phyloP scores from a whole-genome alignment of 2,888 invertebrate genomes.

The Ophonus ardosiacus region DNA sequence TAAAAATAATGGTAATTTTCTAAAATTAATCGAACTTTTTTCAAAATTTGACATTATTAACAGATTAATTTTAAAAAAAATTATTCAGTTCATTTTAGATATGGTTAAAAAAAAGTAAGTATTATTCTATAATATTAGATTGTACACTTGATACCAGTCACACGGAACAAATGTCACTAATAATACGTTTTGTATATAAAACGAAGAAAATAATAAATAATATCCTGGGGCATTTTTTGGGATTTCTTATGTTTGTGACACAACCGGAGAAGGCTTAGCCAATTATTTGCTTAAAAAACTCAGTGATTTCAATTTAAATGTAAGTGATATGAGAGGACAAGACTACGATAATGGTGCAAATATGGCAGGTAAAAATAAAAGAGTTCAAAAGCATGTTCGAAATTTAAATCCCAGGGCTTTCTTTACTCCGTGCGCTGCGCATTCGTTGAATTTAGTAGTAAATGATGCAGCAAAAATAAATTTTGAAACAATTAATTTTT shows the following conservation, averaged over 20 bases:
- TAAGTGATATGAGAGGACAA: too few species aligned
- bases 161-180: constrained; percentile 13
- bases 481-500: constrained; percentile 54
- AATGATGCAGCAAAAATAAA: constrained; percentile 58
- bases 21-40: constrained; percentile 54
- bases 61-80: constrained; percentile 32
- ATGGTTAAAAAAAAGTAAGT: constrained; percentile 21
- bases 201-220: too few species aligned
- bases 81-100: constrained; percentile 41
- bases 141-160: constrained; percentile 23
- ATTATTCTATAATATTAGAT: constrained; percentile 19
- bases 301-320: constrained; percentile 29
- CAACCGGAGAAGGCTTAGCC: constrained; percentile 46
- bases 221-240: too few species aligned
- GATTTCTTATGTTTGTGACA: constrained; percentile 40
- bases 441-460: too few species aligned
- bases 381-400: constrained; percentile 58
- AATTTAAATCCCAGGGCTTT: constrained; percentile 56
- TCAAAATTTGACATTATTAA: constrained; percentile 51
- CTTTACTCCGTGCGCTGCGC: constrained; percentile 64
- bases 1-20: constrained; percentile 60
- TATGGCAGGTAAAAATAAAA: constrained; percentile 57
- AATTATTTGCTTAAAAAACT: constrained; percentile 41
- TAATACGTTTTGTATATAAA: too few species aligned
- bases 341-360: constrained; percentile 59